Evolutionary conservation across 2,797 vertebrate species (phyloP), one percentile per base, ranked within the genome.

Genomic region (Sebastiscus albofasciatus): DNA sequence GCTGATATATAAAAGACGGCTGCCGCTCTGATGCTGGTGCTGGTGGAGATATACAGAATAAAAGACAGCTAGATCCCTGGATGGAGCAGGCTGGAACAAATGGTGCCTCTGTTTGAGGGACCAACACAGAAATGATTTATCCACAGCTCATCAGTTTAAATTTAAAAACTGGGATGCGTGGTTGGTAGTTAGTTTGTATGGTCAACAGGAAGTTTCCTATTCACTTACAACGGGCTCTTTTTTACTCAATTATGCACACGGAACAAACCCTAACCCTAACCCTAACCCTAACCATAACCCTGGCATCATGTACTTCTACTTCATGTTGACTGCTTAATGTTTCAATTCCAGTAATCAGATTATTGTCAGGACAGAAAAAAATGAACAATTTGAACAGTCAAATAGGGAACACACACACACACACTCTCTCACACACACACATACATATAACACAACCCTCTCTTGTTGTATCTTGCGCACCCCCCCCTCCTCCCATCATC

Each of bases 281-380:
- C 12, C 36, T 9, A 42, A 42, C 39, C 13, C 12, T 14, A 39
- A 39, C 36, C 13, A 11, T 39, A 39, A 42, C 13, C 13, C 14
- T 10, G 33, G 39, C 67, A 36, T 75, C 13, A 1, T 67, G 65
- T 49, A 39, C n/a, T 60, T 26, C 49, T 67, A 66, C 59, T 75
- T 83, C 55, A 70, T 67, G 74, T 52, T 77, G 75, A 79, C 70
- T 18, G 60, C 72, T 62, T 42, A 31, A 55, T 60, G 67, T 64
- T 42, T 82, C 62, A 81, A 72, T 81, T 39, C 73, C 75, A 83
- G 62, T 72, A 80, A 87, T 77, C 55, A 77, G 72, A 83, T 86
- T 86, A 80, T 84, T 90, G 79, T 87, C 33, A 54, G 13, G 55
- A 69, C 20, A 49, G 55, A 26, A 71, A 79, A 54, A 42, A 42